These are phyloP conservation scores for Ellobius talpinus DNA, from an alignment of 2,113 vertebrate genomes.

Conservation along the genomic window DNA sequence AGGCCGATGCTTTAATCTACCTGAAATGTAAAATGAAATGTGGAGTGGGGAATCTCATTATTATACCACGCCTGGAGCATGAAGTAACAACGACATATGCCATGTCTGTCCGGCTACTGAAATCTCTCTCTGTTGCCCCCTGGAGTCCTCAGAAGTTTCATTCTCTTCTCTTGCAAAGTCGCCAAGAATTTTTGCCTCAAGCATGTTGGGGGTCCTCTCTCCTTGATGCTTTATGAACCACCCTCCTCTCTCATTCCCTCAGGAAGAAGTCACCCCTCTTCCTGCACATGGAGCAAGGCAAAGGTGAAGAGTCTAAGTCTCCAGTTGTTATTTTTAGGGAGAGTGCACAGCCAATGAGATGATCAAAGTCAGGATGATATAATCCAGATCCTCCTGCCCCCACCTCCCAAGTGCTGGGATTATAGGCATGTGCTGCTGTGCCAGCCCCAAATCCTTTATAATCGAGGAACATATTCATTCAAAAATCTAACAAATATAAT, in stretches of 20 bases:
- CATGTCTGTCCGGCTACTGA: too few species aligned
- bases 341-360: neutral
- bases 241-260: neutral
- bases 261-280: neutral
- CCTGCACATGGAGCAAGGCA: neutral
- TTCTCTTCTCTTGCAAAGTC: slow-evolving; percentile 1
- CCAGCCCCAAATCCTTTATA: neutral
- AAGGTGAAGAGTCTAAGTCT: neutral
- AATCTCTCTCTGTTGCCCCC: neutral
- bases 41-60: neutral
- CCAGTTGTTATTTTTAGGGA: slow-evolving; percentile 3
- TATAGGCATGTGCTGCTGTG: neutral
- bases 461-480: neutral
- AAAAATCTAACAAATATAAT: slow-evolving; percentile 24
- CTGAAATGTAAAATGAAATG: neutral
- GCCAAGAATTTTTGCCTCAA: neutral
- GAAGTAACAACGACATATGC: neutral
- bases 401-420: neutral
- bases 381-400: neutral
- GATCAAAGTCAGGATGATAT: neutral
- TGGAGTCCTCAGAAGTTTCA: neutral
- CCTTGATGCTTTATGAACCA: neutral
- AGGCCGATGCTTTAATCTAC: neutral
- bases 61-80: neutral
- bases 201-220: neutral